Evolutionary conservation across 2,888 invertebrate genomes (phyloP).

Genomic region (Oegoconia quadripuncta): DNA sequence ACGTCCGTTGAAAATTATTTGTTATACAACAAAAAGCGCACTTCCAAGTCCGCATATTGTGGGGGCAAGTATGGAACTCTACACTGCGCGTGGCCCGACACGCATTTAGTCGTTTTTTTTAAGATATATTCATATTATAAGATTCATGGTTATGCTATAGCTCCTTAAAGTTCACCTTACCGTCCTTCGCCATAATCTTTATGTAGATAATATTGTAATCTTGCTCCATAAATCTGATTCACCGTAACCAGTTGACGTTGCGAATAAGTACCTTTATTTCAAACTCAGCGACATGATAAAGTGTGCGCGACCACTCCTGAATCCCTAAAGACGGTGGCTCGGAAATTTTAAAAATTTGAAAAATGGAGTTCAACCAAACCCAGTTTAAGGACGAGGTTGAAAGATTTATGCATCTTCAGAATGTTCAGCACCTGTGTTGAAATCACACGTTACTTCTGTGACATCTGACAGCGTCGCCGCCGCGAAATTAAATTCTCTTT

Average conservation of each 20-base stretch:
- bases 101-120: background rate
- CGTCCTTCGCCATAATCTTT: too few relatives aligned
- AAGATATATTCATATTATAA: background rate
- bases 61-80: too few relatives aligned
- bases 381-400: background rate
- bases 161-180: too few relatives aligned
- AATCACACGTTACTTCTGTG: background rate
- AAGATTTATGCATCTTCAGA: conserved; percentile 9
- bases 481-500: too few relatives aligned
- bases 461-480: background rate
- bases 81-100: too few relatives aligned
- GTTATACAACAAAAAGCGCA: too few relatives aligned
- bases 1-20: too few relatives aligned
- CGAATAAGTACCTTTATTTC: conserved; percentile 9
- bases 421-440: background rate
- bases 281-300: conserved; percentile 10
- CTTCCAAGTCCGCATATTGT: too few relatives aligned
- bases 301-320: conserved; percentile 1
- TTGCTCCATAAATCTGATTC: conserved; percentile 5
- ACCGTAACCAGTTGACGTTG: conserved; percentile 1
- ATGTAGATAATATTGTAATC: background rate
- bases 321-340: conserved; percentile 2
- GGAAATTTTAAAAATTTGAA: conserved; percentile 9
- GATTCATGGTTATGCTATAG: too few relatives aligned
- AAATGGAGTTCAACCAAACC: conserved; percentile 5